phyloP scores from a whole-genome alignment of 2,888 invertebrate species.

The Stomorhina lunata region DNA sequence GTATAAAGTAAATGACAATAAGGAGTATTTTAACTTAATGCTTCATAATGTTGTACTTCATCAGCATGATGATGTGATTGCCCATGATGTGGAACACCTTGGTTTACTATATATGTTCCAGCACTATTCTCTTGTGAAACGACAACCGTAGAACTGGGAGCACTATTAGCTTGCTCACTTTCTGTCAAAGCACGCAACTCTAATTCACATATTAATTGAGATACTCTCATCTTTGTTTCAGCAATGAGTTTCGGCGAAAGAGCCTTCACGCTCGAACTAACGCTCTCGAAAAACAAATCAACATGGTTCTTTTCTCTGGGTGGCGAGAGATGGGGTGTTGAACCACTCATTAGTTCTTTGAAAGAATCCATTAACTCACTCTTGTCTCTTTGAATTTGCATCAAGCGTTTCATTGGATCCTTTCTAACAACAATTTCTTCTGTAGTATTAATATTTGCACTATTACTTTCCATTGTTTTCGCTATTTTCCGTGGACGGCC shows the following conservation, averaged over 20 bases:
- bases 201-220: conserved; percentile 70
- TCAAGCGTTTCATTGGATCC: conserved; percentile 71
- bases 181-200: conserved; percentile 71
- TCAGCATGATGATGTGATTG: conserved; percentile 36
- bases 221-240: conserved; percentile 71
- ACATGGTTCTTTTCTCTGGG: conserved; percentile 73
- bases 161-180: conserved; percentile 43
- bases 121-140: conserved; percentile 50
- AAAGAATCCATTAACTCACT: conserved; percentile 77
- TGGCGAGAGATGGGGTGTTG: conserved; percentile 56
- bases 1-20: neutral
- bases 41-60: conserved; percentile 62
- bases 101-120: conserved; percentile 65
- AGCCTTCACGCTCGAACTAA: conserved; percentile 70
- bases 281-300: conserved; percentile 71
- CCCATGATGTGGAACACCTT: conserved; percentile 35
- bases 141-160: conserved; percentile 52
- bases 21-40: conserved; percentile 63
- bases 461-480: conserved; percentile 31
- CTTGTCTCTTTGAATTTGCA: conserved; percentile 76
- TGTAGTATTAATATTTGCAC: conserved; percentile 45
- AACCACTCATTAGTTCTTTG: conserved; percentile 75
- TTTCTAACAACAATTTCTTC: conserved; percentile 65
- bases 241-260: conserved; percentile 71
- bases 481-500: conserved; percentile 46